phyloP scores from a whole-genome alignment of 2,888 invertebrate species.

The Heliconius cydno region DNA sequence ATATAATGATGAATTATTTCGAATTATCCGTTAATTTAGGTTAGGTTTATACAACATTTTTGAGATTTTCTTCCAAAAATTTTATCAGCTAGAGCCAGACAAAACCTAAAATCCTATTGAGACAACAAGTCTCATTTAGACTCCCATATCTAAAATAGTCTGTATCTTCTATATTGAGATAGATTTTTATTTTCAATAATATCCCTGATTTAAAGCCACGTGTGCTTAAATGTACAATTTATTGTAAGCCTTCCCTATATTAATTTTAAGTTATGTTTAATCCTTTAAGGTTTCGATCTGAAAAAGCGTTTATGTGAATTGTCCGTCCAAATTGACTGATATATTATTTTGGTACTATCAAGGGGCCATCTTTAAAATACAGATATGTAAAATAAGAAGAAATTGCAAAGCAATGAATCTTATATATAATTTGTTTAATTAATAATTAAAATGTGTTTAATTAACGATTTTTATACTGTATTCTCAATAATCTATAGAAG shows the following conservation, averaged over 20 bases:
- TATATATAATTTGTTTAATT: neutral
- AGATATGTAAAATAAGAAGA: neutral
- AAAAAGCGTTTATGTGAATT: conserved; percentile 49
- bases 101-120: neutral
- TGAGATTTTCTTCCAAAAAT: too few relatives aligned
- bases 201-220: neutral
- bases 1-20: too few relatives aligned
- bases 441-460: too few relatives aligned
- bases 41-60: too few relatives aligned
- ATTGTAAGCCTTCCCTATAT: conserved; percentile 50
- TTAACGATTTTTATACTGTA: neutral
- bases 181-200: neutral
- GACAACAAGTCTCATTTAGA: too few relatives aligned
- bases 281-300: conserved; percentile 38
- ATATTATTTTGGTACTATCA: conserved; percentile 54
- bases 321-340: conserved; percentile 78
- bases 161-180: neutral
- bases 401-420: conserved; percentile 6
- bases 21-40: too few relatives aligned
- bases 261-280: conserved; percentile 41
- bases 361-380: conserved; percentile 6
- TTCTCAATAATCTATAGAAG: neutral
- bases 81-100: neutral
- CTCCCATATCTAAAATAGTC: too few relatives aligned
- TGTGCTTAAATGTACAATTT: conserved; percentile 28